Base-by-base conservation (phyloP, 2,113 vertebrate genomes). In the Carassius gibelio region DNA sequence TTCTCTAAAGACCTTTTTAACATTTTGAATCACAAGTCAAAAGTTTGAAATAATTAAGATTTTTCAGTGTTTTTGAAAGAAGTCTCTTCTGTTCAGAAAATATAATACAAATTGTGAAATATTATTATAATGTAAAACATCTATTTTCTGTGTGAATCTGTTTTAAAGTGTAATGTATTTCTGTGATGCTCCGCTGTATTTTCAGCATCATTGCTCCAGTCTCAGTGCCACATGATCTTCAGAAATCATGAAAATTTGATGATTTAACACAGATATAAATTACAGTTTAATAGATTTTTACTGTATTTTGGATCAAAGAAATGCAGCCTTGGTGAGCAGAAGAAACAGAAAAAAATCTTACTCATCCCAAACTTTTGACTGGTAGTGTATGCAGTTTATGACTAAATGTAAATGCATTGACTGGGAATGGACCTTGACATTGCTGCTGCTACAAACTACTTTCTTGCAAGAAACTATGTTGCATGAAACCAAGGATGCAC, bases 391-490 rank as follows among this genome's bases (percentile, higher is more conserved):
- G 6, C 52, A 57, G 15, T 62, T n/a, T 5, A 8, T 68, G 6
- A 48, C n/a, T n/a, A n/a, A n/a, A n/a, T n/a, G n/a, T n/a, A n/a
- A n/a, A n/a, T n/a, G n/a, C n/a, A n/a, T n/a, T n/a, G n/a, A n/a
- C n/a, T n/a, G n/a, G n/a, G n/a, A n/a, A n/a, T n/a, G n/a, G n/a
- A n/a, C n/a, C n/a, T n/a, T n/a, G n/a, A n/a, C n/a, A n/a, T n/a
- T n/a, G n/a, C n/a, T n/a, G n/a, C n/a, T n/a, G n/a, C n/a, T n/a
- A n/a, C n/a, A n/a, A n/a, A n/a, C n/a, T n/a, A n/a, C n/a, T n/a
- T n/a, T n/a, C n/a, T n/a, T n/a, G n/a, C n/a, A n/a, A n/a, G 45
- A 75, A 84, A 69, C 59, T 68, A 81, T 78, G 30, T 30, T 30
- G 30, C 30, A 30, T 30, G 30, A 30, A 30, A 30, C 30, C 30